Evolutionary conservation across 2,888 invertebrate genomes (phyloP).

Genomic region (Diaprepes abbreviatus): DNA sequence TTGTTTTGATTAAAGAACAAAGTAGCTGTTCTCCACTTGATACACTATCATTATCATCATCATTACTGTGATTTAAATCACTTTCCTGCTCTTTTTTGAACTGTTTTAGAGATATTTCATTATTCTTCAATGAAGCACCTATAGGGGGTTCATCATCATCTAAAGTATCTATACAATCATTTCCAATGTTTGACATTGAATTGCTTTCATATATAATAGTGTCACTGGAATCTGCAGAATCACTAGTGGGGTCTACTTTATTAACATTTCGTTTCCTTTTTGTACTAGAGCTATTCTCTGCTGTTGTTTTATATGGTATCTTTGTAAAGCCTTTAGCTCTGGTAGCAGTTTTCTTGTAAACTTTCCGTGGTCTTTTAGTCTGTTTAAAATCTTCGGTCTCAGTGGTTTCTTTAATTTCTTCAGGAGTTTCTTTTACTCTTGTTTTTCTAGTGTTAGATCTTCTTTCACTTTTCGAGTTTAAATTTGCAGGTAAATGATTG

Average conservation of each 20-base stretch:
- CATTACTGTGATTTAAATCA: not conserved
- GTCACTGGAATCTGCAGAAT: slow-evolving; percentile 20
- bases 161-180: not conserved
- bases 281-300: not conserved
- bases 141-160: slow-evolving; percentile 23
- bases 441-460: slow-evolving; percentile 16
- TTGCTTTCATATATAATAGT: slow-evolving; percentile 28
- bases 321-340: not conserved
- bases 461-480: not conserved
- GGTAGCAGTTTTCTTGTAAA: slow-evolving; percentile 1
- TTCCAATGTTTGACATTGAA: not conserved
- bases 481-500: slow-evolving; percentile 8
- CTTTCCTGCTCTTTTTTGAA: too few species aligned
- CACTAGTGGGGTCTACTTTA: not conserved
- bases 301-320: not conserved
- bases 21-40: slow-evolving; percentile 3
- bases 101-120: not conserved
- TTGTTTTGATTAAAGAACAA: not conserved
- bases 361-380: not conserved
- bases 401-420: slow-evolving; percentile 29
- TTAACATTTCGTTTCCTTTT: slow-evolving; percentile 1
- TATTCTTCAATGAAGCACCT: not conserved
- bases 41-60: not conserved
- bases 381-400: slow-evolving; percentile 13
- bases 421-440: slow-evolving; percentile 4